phyloP scores from a whole-genome alignment of 2,797 vertebrate genomes.

The Helostoma temminkii region DNA sequence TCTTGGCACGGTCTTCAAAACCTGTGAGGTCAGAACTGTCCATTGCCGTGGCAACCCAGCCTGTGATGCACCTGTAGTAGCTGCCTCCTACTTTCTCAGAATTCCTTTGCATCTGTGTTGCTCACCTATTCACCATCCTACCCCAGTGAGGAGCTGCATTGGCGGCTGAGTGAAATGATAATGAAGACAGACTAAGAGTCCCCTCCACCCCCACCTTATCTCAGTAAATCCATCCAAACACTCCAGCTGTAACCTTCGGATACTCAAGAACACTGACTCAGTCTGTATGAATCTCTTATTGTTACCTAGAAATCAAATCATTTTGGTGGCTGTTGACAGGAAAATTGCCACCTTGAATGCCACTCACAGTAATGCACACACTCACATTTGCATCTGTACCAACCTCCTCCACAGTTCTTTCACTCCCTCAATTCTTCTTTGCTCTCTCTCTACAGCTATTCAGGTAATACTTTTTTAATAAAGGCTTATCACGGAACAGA shows the following conservation, averaged over 20 bases:
- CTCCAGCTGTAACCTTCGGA: conserved; percentile 73
- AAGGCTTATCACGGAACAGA: conserved; percentile 54
- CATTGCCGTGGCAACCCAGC: conserved; percentile 38
- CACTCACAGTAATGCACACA: conserved; percentile 13
- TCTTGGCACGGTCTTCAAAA: conserved; percentile 34
- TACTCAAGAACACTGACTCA: conserved; percentile 75
- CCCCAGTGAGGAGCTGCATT: conserved; percentile 52
- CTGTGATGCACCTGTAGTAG: conserved; percentile 20
- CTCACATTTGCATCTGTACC: conserved; percentile 43
- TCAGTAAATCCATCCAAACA: conserved; percentile 65
- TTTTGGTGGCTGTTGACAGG: conserved; percentile 68
- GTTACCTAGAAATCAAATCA: conserved; percentile 75
- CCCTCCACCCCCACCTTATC: conserved; percentile 1
- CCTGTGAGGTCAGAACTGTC: conserved; percentile 36
- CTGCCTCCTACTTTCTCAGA: neutral
- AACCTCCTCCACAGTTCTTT: conserved; percentile 36
- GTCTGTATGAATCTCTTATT: conserved; percentile 76
- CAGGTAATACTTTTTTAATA: conserved; percentile 59
- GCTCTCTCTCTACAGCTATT: conserved; percentile 32
- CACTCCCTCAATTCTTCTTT: conserved; percentile 17
- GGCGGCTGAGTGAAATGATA: conserved; percentile 68
- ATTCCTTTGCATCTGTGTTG: conserved; percentile 19
- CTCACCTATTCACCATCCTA: conserved; percentile 53
- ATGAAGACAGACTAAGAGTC: conserved; percentile 58
- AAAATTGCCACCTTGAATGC: conserved; percentile 69